Conservation (phyloP, 2,888 invertebrate species). For the Coenonympha glycerion region DNA sequence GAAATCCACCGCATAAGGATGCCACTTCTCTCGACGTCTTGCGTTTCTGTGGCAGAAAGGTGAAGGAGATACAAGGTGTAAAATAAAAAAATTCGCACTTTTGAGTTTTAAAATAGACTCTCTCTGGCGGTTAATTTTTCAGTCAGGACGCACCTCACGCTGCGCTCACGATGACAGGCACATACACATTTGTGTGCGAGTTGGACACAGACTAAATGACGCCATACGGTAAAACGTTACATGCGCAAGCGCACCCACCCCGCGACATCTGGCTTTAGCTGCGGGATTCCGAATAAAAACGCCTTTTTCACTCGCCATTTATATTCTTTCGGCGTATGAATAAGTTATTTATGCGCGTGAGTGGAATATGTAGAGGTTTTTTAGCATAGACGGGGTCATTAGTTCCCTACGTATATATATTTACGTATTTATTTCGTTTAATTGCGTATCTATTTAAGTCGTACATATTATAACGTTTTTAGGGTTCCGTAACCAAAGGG, state of each 20-base stretch:
- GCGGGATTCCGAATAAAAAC: conserved; percentile 4
- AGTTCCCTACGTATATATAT: too few species aligned
- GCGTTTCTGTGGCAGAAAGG: too few species aligned
- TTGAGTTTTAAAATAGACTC: background rate
- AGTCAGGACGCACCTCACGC: conserved; percentile 1
- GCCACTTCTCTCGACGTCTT: too few species aligned
- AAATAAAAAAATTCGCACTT: too few species aligned
- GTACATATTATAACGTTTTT: too few species aligned
- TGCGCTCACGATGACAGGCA: background rate
- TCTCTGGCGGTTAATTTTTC: background rate
- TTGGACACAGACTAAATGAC: conserved; percentile 45
- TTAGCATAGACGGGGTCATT: background rate
- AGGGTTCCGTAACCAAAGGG: too few species aligned
- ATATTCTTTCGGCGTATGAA: conserved; percentile 3
- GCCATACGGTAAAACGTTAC: conserved; percentile 38
- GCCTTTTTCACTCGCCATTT: background rate
- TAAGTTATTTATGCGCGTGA: background rate
- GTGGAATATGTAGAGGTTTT: background rate
- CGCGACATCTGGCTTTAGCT: conserved; percentile 3
- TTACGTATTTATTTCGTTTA: too few species aligned
- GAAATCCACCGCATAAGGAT: too few species aligned
- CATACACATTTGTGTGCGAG: conserved; percentile 15
- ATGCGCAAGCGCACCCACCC: conserved; percentile 8
- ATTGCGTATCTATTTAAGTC: too few species aligned
- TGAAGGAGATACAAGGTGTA: too few species aligned